Percentiles rank a stretch among this genome's conserved stretches.
phyloP scores from a whole-genome alignment of 2,113 vertebrate species.

The Cyphomyrus plagiostoma region DNA sequence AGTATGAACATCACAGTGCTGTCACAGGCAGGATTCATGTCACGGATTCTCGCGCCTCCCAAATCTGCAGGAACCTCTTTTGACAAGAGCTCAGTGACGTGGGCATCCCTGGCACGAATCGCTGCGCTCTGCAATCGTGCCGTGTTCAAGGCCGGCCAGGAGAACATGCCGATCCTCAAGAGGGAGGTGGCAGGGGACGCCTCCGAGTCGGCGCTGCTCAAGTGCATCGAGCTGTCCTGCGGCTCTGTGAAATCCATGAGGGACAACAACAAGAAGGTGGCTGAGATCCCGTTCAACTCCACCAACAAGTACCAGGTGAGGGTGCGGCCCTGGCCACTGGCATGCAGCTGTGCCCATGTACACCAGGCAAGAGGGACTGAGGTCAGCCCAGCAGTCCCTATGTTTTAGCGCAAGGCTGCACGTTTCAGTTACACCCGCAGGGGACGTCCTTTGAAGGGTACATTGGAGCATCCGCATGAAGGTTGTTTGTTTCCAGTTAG shows the following conservation, averaged over 20 bases:
- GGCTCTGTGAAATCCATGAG: conserved; percentile 75
- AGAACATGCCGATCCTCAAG: conserved; percentile 79
- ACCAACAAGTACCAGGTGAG: conserved; percentile 70
- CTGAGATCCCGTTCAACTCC: conserved; percentile 84
- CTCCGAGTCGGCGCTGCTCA: conserved; percentile 81
- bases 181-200: conserved; percentile 76
- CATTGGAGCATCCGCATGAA: background rate
- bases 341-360: background rate
- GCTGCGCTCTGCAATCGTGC: conserved; percentile 82
- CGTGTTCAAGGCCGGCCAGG: conserved; percentile 80
- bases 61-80: conserved; percentile 71
- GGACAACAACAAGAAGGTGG: conserved; percentile 84
- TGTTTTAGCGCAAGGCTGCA: background rate
- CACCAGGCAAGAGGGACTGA: background rate
- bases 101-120: conserved; percentile 75
- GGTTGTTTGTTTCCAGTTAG: background rate
- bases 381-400: background rate
- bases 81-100: conserved; percentile 80
- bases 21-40: background rate
- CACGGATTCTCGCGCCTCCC: background rate
- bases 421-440: background rate
- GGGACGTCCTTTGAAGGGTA: background rate
- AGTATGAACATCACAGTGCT: background rate
- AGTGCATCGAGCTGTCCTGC: conserved; percentile 82
- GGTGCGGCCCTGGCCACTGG: background rate